Evolutionary conservation across 2,888 invertebrate species (phyloP).

Genomic region (Zaprionus bogoriensis): DNA sequence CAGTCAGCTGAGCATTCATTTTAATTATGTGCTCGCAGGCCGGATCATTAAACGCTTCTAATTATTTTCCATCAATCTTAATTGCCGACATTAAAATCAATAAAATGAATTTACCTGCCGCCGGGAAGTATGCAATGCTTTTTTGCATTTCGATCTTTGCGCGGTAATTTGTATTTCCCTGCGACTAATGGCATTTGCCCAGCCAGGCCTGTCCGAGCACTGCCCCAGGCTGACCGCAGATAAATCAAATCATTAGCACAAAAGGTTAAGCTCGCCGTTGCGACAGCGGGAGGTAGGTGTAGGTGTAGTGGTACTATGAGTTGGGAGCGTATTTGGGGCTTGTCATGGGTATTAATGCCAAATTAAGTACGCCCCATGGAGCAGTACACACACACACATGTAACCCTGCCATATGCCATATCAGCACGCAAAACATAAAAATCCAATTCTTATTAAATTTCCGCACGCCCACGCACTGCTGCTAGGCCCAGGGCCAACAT

Average conservation of each 20-base stretch:
- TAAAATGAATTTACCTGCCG: slow-evolving; percentile 35
- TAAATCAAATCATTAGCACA: slow-evolving; percentile 73
- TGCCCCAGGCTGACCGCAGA: slow-evolving; percentile 29
- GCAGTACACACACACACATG: slow-evolving; percentile 19
- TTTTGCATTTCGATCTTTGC: not conserved
- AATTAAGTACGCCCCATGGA: slow-evolving; percentile 59
- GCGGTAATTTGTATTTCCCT: slow-evolving; percentile 47
- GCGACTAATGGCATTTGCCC: slow-evolving; percentile 36
- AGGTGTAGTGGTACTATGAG: not conserved
- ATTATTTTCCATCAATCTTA: slow-evolving; percentile 34
- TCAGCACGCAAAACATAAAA: slow-evolving; percentile 66
- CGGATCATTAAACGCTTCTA: slow-evolving; percentile 10
- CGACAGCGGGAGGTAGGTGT: not conserved
- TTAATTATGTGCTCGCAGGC: slow-evolving; percentile 26
- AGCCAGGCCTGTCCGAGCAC: not conserved
- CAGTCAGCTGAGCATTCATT: slow-evolving; percentile 1
- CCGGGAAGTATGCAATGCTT: slow-evolving; percentile 12
- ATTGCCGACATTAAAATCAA: slow-evolving; percentile 42
- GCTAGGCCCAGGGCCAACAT: slow-evolving; percentile 28
- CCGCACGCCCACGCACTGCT: slow-evolving; percentile 66
- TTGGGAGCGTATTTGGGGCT: slow-evolving; percentile 8
- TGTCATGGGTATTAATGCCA: slow-evolving; percentile 48
- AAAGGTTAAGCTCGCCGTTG: slow-evolving; percentile 48
- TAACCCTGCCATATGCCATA: slow-evolving; percentile 51
- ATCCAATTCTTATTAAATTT: slow-evolving; percentile 75